Conservation (phyloP, 2,113 vertebrate genomes). For the Zootoca vivipara region DNA sequence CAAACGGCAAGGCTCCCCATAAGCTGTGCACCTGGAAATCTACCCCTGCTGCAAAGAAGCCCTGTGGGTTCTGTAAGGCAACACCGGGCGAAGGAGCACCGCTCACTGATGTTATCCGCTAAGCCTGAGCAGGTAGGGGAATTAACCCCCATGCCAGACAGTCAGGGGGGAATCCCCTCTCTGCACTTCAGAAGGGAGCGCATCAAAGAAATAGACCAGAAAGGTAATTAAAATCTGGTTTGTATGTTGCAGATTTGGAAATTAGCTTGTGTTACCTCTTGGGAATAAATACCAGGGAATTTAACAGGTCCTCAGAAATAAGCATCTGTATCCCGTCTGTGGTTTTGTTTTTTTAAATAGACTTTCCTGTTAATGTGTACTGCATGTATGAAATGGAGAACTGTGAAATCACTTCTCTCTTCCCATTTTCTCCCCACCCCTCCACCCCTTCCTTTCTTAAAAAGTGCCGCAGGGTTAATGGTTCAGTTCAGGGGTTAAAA, state of each 20-base stretch:
- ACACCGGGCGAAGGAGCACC: not conserved
- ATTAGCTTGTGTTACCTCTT: accelerated
- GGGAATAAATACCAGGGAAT: not conserved
- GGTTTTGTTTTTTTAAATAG: not conserved
- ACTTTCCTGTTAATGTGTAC: accelerated
- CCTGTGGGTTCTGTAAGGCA: not conserved
- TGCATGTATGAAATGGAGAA: not conserved
- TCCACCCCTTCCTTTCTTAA: not conserved
- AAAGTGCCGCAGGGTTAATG: not conserved
- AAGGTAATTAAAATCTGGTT: not conserved
- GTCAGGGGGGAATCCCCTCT: not conserved
- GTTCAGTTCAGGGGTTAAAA: not conserved
- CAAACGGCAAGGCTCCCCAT: accelerated
- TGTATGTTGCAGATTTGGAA: not conserved
- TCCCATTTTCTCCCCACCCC: not conserved
- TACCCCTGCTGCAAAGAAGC: not conserved
- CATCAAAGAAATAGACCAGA: not conserved
- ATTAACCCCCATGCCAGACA: not conserved
- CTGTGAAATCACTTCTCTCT: not conserved
- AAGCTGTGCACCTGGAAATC: not conserved
- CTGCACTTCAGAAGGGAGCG: not conserved
- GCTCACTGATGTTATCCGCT: not conserved
- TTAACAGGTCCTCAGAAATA: not conserved
- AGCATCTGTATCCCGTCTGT: not conserved
- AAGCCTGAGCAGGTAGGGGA: not conserved